These are phyloP conservation scores for Drosophila glabriapex DNA, from an alignment of 2,888 invertebrate genomes.

Conservation along the genomic window DNA sequence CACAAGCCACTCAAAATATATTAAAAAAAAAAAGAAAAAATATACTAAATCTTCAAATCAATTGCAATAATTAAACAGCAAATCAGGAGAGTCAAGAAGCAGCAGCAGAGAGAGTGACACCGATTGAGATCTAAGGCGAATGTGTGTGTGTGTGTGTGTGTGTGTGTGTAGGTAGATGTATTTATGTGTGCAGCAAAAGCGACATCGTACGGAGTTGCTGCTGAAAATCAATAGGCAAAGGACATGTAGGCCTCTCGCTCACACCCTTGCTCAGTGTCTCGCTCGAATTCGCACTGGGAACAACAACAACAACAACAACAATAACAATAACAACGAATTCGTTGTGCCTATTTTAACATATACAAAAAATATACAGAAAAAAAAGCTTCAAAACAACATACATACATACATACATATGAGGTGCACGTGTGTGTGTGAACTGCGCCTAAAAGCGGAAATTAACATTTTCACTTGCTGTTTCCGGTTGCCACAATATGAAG, in stretches of 20 bases:
- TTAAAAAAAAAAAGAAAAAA: neutral
- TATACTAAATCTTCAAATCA: conserved; percentile 48
- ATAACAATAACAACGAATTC: conserved; percentile 14
- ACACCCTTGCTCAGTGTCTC: conserved; percentile 18
- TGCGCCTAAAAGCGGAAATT: conserved; percentile 78
- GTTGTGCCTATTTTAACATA: conserved; percentile 63
- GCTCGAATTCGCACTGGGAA: conserved; percentile 33
- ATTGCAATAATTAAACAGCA: conserved; percentile 58
- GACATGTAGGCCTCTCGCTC: conserved; percentile 49
- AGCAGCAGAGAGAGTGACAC: conserved; percentile 3
- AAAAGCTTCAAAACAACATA: conserved; percentile 39
- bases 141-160: neutral
- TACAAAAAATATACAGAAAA: conserved; percentile 15
- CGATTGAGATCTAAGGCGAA: neutral
- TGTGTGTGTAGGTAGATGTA: conserved; percentile 3
- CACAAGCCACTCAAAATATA: neutral
- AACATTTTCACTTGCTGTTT: conserved; percentile 77
- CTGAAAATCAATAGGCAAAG: conserved; percentile 75
- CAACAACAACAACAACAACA: conserved; percentile 22
- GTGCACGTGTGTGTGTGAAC: conserved; percentile 10
- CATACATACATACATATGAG: neutral
- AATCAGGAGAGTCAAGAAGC: conserved; percentile 26
- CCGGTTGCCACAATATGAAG: conserved; percentile 60
- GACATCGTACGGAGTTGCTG: conserved; percentile 46
- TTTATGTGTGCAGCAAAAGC: conserved; percentile 34